Conservation (phyloP, 1,140 invertebrate genomes). For the Penaeus vannamei region DNA sequence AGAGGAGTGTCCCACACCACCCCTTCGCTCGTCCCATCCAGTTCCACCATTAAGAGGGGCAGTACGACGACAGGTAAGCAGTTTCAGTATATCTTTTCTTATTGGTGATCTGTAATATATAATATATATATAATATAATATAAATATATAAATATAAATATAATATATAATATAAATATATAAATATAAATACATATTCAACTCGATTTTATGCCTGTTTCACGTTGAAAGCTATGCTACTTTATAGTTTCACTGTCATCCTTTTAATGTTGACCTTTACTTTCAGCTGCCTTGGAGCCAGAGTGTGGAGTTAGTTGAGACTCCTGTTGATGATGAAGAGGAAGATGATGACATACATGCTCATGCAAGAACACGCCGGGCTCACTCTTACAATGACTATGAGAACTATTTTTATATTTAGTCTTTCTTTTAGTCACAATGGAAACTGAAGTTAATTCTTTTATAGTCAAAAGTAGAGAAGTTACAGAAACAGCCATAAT, state of each 20-base stretch:
- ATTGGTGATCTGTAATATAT: too few species aligned
- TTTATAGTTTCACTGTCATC: too few species aligned
- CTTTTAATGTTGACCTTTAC: too few species aligned
- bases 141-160: too few species aligned
- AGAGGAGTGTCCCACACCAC: slow-evolving; percentile 17
- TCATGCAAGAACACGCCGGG: slow-evolving; percentile 37
- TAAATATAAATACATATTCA: too few species aligned
- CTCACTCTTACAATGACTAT: slow-evolving; percentile 57
- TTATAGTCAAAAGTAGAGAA: too few species aligned
- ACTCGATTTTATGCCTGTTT: background rate
- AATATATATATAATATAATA: too few species aligned
- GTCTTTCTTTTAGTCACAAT: background rate
- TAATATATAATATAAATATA: too few species aligned
- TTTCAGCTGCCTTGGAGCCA: slow-evolving; percentile 51
- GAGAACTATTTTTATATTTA: slow-evolving; percentile 59
- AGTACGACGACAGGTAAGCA: slow-evolving; percentile 50
- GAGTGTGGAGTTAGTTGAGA: slow-evolving; percentile 51
- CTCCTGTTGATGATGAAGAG: slow-evolving; percentile 43
- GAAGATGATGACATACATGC: background rate
- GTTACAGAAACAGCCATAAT: too few species aligned
- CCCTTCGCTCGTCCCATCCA: slow-evolving; percentile 32
- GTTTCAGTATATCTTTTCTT: background rate
- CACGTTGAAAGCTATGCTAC: background rate
- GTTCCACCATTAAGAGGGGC: slow-evolving; percentile 32
- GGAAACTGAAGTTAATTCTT: too few species aligned